A percentile compares a stretch with the other conserved stretches of the same genome.
Evolutionary conservation across 2,888 invertebrate species (phyloP).

Genomic region (Xestoiulus laeticollis): DNA sequence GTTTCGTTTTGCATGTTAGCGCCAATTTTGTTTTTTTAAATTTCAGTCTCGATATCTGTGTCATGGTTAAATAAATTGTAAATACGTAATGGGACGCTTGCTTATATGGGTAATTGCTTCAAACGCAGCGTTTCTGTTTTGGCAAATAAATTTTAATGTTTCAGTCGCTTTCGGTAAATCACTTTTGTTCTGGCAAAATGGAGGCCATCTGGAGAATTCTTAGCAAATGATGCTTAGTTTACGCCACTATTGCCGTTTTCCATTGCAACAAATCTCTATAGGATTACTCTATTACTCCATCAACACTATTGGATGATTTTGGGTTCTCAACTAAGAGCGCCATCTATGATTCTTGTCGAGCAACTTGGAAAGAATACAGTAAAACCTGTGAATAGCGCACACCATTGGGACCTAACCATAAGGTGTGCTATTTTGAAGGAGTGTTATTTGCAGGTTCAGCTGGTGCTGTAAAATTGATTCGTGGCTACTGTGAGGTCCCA

Average conservation of each 20-base stretch:
- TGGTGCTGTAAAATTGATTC: no score
- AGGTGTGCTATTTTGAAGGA: no score
- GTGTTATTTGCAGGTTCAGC: no score
- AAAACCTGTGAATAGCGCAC: no score
- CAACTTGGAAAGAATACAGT: no score
- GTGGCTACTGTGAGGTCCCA: no score
- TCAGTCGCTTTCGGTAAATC: not conserved
- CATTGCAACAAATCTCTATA: not conserved
- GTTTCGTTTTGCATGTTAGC: not conserved
- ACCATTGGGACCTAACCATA: no score
- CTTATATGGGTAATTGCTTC: not conserved
- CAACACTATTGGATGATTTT: not conserved
- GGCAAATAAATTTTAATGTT: not conserved
- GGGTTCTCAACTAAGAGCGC: not conserved
- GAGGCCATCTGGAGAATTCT: not conserved
- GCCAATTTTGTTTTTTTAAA: not conserved
- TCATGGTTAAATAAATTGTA: not conserved
- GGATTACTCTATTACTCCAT: no score
- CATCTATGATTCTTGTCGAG: not conserved
- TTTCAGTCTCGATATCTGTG: not conserved
- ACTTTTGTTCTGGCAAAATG: not conserved
- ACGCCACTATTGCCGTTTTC: not conserved
- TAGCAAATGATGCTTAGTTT: not conserved
- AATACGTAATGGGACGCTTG: not conserved
- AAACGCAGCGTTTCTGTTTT: not conserved